These are phyloP conservation scores for Limenitis camilla DNA, from an alignment of 2,888 invertebrate species.

Conservation along the genomic window DNA sequence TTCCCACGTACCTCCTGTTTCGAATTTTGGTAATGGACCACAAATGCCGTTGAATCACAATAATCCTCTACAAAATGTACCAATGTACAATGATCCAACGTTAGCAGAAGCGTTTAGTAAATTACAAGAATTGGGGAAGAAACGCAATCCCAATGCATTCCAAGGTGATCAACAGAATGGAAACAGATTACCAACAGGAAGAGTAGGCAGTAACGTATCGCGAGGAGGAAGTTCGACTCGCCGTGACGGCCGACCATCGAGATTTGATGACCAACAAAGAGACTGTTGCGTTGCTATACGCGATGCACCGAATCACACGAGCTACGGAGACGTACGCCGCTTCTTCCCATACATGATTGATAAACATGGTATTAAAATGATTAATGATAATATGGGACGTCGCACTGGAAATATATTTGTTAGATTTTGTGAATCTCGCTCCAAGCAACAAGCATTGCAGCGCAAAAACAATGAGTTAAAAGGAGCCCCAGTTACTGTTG, in stretches of 20 bases:
- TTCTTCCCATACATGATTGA: slow-evolving; percentile 90
- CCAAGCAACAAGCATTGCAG: slow-evolving; percentile 81
- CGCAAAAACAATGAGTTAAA: slow-evolving; percentile 79
- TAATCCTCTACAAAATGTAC: slow-evolving; percentile 33
- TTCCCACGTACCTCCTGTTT: neutral
- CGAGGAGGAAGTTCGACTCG: slow-evolving; percentile 39
- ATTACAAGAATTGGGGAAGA: slow-evolving; percentile 68
- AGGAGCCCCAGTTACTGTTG: slow-evolving; percentile 79
- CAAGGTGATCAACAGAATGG: slow-evolving; percentile 51
- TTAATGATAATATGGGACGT: slow-evolving; percentile 85
- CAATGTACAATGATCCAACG: slow-evolving; percentile 40
- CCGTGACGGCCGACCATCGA: slow-evolving; percentile 42
- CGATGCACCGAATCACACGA: slow-evolving; percentile 82
- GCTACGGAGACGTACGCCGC: slow-evolving; percentile 86
- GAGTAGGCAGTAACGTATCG: slow-evolving; percentile 29
- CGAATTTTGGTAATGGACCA: slow-evolving; percentile 18
- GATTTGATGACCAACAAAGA: slow-evolving; percentile 46
- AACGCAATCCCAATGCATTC: slow-evolving; percentile 76
- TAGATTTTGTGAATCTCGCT: slow-evolving; percentile 81
- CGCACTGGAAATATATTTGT: slow-evolving; percentile 87
- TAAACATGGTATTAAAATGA: slow-evolving; percentile 88
- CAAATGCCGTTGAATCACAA: slow-evolving; percentile 28
- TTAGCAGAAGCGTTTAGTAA: slow-evolving; percentile 52
- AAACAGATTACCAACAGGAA: slow-evolving; percentile 28
- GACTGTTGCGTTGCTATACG: slow-evolving; percentile 80